phyloP scores from a whole-genome alignment of 2,113 vertebrate species.

The Heterotilapia buettikoferi region DNA sequence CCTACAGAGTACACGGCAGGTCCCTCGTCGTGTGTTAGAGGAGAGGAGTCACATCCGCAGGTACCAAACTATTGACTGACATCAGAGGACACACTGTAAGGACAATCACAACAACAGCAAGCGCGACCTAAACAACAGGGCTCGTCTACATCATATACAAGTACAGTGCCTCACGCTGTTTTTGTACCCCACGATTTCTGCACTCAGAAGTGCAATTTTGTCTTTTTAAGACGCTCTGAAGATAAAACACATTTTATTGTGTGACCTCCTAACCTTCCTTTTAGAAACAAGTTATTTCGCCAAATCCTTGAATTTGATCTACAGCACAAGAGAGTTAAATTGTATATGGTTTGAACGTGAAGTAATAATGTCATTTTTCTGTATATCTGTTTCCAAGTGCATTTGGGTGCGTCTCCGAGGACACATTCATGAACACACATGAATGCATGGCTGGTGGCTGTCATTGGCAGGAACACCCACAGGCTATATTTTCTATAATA shows the following conservation, averaged over 20 bases:
- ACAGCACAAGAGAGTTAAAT: not conserved
- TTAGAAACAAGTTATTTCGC: not conserved
- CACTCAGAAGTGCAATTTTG: not conserved
- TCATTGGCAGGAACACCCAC: slow-evolving; percentile 32
- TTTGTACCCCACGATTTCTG: not conserved
- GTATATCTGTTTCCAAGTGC: not conserved
- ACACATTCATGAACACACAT: not conserved
- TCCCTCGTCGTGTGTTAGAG: slow-evolving; percentile 29
- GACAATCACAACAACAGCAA: slow-evolving; percentile 10
- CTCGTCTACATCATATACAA: not conserved
- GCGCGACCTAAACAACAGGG: not conserved
- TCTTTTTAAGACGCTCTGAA: not conserved
- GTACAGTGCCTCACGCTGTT: not conserved
- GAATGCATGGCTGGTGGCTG: slow-evolving; percentile 11
- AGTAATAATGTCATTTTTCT: not conserved
- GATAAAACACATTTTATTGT: rapidly evolving
- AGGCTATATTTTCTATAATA: slow-evolving; percentile 31
- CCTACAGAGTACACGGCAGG: slow-evolving; percentile 36
- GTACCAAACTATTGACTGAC: slow-evolving; percentile 48
- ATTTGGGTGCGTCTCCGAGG: not conserved
- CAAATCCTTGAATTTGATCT: not conserved
- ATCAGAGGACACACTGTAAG: slow-evolving; percentile 50
- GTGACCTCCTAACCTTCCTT: not conserved
- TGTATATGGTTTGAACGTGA: not conserved
- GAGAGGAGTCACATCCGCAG: slow-evolving; percentile 43